Conservation (phyloP, 1,140 invertebrate genomes). For the Euura saliciscinereae region DNA sequence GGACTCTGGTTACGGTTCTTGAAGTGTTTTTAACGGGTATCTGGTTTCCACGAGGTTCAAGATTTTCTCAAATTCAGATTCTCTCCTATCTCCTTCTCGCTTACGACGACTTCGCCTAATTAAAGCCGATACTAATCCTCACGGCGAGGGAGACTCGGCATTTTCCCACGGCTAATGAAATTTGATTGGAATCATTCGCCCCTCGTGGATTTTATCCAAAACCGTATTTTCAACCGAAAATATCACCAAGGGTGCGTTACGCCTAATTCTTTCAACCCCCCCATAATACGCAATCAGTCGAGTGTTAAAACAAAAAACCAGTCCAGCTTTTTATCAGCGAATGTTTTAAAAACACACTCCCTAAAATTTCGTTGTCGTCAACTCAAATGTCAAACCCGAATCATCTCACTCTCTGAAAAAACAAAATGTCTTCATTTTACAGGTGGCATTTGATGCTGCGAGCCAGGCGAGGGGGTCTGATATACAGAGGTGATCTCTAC, state of each 20-base stretch:
- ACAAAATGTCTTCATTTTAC: conserved; percentile 23
- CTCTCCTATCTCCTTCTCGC: background rate
- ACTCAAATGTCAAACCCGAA: too few relatives aligned
- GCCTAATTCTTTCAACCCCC: too few relatives aligned
- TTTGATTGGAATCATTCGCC: background rate
- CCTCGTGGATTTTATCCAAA: background rate
- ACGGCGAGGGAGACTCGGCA: background rate
- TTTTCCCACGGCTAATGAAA: background rate
- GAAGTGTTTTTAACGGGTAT: background rate
- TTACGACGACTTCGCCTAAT: background rate
- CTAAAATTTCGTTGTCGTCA: too few relatives aligned
- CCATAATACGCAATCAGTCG: too few relatives aligned
- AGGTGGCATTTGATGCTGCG: conserved; percentile 57
- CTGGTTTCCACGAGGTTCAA: background rate
- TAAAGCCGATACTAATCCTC: background rate
- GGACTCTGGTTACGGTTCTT: background rate
- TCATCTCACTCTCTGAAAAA: too few relatives aligned
- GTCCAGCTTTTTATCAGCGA: too few relatives aligned
- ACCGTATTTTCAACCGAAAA: background rate
- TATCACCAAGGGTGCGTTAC: too few relatives aligned
- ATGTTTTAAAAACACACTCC: too few relatives aligned
- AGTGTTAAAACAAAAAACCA: too few relatives aligned
- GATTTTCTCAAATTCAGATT: background rate
- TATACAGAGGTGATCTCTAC: conserved; percentile 60
- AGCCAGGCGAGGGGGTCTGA: conserved; percentile 49